Evolutionary conservation across 1,140 invertebrate genomes (phyloP).

Genomic region (Archivesica marissinica): DNA sequence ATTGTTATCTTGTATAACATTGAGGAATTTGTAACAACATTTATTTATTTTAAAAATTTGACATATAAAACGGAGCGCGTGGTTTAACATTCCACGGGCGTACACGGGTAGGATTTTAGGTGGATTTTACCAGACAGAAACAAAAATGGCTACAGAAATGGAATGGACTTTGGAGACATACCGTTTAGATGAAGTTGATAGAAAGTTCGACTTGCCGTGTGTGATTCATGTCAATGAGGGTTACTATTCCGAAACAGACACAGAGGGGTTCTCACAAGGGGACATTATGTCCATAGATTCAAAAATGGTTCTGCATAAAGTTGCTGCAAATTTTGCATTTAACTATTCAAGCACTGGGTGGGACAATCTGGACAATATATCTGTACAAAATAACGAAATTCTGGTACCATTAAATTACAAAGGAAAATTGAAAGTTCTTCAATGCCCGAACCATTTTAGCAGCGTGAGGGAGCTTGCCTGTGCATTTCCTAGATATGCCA

Average conservation of each 20-base stretch:
- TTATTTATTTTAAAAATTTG: too few species aligned
- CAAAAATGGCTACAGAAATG: background rate
- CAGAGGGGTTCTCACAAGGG: slow-evolving; percentile 33
- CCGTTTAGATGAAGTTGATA: slow-evolving; percentile 33
- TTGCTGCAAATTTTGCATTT: slow-evolving; percentile 37
- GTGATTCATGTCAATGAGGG: slow-evolving; percentile 33
- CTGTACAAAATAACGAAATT: slow-evolving; percentile 18
- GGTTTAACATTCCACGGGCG: too few species aligned
- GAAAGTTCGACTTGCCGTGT: slow-evolving; percentile 28
- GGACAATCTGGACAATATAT: background rate
- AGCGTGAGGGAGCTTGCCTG: slow-evolving; percentile 4
- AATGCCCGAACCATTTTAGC: background rate
- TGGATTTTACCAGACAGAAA: too few species aligned
- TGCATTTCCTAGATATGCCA: slow-evolving; percentile 42
- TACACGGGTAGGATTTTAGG: too few species aligned
- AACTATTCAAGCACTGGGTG: background rate
- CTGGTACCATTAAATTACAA: slow-evolving; percentile 52
- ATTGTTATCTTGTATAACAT: too few species aligned
- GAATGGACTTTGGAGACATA: slow-evolving; percentile 24
- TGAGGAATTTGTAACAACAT: too few species aligned
- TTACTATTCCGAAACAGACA: slow-evolving; percentile 19
- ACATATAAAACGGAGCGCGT: too few species aligned
- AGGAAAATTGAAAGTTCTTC: slow-evolving; percentile 28
- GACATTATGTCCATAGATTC: slow-evolving; percentile 35
- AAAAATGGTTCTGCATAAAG: slow-evolving; percentile 35